Conservation (phyloP, 1,140 invertebrate species). For the Metopolophium dirhodum region DNA sequence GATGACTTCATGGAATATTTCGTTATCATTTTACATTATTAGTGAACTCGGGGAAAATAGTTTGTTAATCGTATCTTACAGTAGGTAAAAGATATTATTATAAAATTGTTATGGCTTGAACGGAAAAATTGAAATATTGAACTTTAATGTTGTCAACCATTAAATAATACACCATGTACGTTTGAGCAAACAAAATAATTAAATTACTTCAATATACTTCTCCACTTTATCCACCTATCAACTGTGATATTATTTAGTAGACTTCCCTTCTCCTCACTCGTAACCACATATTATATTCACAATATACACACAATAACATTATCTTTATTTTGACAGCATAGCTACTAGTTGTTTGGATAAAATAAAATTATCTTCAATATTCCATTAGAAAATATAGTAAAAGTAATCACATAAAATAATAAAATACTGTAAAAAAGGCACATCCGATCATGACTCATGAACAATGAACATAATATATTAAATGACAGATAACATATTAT, state of each 20-base stretch:
- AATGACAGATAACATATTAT: not conserved
- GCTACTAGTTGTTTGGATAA: not conserved
- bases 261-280: not conserved
- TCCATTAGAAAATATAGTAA: not conserved
- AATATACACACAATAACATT: not conserved
- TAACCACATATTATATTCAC: not conserved
- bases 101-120: not conserved
- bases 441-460: not conserved
- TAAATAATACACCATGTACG: not conserved
- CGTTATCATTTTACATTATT: slow-evolving; percentile 11
- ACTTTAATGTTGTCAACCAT: not conserved
- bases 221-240: not conserved
- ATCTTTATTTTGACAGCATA: not conserved
- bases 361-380: not conserved
- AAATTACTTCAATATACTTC: not conserved
- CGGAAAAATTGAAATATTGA: not conserved
- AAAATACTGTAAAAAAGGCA: not conserved
- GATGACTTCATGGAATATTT: not conserved
- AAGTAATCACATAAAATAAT: not conserved
- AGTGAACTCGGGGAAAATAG: not conserved
- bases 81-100: not conserved
- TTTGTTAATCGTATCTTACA: not conserved
- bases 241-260: not conserved
- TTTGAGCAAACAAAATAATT: slow-evolving; percentile 18
- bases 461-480: not conserved